Evolutionary conservation across 2,888 invertebrate genomes (phyloP).

Genomic region (Germaria angustata): DNA sequence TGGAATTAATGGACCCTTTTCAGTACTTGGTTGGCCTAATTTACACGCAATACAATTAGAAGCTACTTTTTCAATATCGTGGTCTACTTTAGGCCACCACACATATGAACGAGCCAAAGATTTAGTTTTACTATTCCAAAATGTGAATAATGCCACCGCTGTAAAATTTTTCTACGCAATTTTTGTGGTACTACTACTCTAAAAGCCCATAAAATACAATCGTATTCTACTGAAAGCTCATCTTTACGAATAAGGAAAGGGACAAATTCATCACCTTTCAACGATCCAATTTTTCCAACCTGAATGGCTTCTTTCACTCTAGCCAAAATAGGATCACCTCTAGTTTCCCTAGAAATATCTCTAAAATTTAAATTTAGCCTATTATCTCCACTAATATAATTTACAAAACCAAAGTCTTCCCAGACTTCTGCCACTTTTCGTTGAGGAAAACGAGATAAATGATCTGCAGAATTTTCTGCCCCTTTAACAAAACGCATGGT

Average conservation of each 20-base stretch:
- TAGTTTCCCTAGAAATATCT: slow-evolving; percentile 38
- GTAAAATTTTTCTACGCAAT: slow-evolving; percentile 24
- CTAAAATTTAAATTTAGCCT: slow-evolving; percentile 27
- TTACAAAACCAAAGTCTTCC: slow-evolving; percentile 2
- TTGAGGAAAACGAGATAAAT: slow-evolving; percentile 13
- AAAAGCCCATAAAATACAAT: slow-evolving; percentile 9
- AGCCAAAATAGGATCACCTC: slow-evolving; percentile 23
- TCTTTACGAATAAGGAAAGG: slow-evolving; percentile 20
- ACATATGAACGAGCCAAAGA: slow-evolving; percentile 46
- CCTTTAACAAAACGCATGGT: slow-evolving; percentile 35
- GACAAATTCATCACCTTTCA: slow-evolving; percentile 35
- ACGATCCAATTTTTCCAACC: neutral
- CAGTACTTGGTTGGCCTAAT: slow-evolving; percentile 56
- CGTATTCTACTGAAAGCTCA: slow-evolving; percentile 1
- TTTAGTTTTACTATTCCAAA: slow-evolving; percentile 64
- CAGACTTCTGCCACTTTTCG: neutral
- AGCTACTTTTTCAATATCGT: slow-evolving; percentile 52
- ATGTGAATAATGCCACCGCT: slow-evolving; percentile 60
- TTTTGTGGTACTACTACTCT: too few relatives aligned
- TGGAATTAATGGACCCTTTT: slow-evolving; percentile 61
- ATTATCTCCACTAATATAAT: neutral
- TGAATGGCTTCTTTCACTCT: slow-evolving; percentile 19
- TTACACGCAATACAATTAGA: slow-evolving; percentile 56
- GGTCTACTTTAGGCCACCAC: slow-evolving; percentile 54
- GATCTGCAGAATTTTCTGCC: slow-evolving; percentile 24